Evolutionary conservation across 1,140 invertebrate genomes (phyloP).

Genomic region (Sitodiplosis mosellana): DNA sequence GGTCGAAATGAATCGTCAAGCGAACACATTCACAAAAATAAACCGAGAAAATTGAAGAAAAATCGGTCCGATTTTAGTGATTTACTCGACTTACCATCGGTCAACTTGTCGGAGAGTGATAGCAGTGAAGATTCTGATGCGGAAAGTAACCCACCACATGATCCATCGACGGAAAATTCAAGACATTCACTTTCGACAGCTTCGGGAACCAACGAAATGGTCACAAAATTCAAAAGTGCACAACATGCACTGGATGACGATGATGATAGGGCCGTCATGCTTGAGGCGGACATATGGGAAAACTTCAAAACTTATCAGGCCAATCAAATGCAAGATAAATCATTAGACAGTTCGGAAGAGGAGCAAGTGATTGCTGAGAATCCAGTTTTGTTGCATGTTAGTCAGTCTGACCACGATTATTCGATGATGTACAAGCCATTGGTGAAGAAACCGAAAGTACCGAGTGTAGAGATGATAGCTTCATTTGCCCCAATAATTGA

Average conservation of each 20-base stretch:
- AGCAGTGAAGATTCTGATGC: slow-evolving; percentile 56
- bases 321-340: slow-evolving; percentile 6
- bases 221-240: slow-evolving; percentile 12
- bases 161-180: neutral
- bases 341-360: slow-evolving; percentile 3
- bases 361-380: slow-evolving; percentile 17
- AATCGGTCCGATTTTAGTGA: slow-evolving; percentile 29
- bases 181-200: neutral
- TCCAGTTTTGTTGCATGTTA: slow-evolving; percentile 31
- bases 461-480: neutral
- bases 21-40: too few relatives aligned
- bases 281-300: slow-evolving; percentile 59
- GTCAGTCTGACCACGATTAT: slow-evolving; percentile 46
- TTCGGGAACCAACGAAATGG: slow-evolving; percentile 3
- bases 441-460: slow-evolving; percentile 1
- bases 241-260: slow-evolving; percentile 10
- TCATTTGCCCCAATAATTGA: neutral
- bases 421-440: slow-evolving; percentile 25
- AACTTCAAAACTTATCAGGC: slow-evolving; percentile 56
- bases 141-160: slow-evolving; percentile 18
- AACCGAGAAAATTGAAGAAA: slow-evolving; percentile 1
- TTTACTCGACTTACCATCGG: slow-evolving; percentile 45
- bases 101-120: slow-evolving; percentile 64
- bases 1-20: too few relatives aligned
- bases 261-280: slow-evolving; percentile 17